Evolutionary conservation across 2,797 vertebrate species (phyloP).

Genomic region (Esox masquinongy): DNA sequence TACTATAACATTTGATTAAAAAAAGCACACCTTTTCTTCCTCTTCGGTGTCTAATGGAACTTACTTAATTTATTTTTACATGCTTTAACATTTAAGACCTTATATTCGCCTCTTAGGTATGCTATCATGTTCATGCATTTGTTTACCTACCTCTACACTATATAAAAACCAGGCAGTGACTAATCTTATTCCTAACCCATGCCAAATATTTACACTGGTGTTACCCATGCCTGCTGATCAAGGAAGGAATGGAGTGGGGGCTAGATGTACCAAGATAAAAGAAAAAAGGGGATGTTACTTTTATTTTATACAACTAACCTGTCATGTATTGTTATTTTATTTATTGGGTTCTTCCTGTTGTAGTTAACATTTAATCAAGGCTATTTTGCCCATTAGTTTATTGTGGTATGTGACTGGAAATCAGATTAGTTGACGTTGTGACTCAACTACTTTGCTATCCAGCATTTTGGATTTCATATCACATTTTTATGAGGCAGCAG

Average conservation of each 20-base stretch:
- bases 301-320: neutral
- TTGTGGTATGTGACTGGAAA: too few relatives aligned
- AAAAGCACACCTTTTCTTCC: neutral
- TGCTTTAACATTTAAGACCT: neutral
- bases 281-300: neutral
- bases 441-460: too few relatives aligned
- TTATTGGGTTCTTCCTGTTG: neutral
- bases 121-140: conserved; percentile 20
- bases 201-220: conserved; percentile 76
- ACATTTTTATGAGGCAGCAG: too few relatives aligned
- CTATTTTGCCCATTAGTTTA: too few relatives aligned
- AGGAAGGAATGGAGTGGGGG: conserved; percentile 11
- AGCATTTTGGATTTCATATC: too few relatives aligned
- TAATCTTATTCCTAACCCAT: conserved; percentile 38
- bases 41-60: neutral
- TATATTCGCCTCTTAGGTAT: conserved; percentile 20
- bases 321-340: neutral
- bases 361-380: too few relatives aligned
- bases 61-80: neutral
- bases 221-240: conserved; percentile 24
- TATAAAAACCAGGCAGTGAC: conserved; percentile 20
- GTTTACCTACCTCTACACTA: conserved; percentile 38
- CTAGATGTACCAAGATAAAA: neutral
- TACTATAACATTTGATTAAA: neutral
- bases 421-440: too few relatives aligned